These are phyloP conservation scores for Penaeus vannamei DNA, from an alignment of 1,140 invertebrate genomes.

Conservation along the genomic window DNA sequence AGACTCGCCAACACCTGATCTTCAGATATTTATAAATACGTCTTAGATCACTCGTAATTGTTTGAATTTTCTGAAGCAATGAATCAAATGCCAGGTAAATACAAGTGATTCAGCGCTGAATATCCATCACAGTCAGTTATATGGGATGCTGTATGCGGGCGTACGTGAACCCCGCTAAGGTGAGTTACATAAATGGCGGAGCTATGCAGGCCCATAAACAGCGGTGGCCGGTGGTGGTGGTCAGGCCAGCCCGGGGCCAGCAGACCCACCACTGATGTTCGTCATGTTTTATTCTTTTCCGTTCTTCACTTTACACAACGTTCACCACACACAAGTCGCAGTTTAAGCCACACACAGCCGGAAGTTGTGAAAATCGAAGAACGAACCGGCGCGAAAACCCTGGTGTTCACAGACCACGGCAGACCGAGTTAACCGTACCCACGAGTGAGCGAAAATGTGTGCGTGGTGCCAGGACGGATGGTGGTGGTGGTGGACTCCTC, in stretches of 20 bases:
- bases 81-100: not conserved
- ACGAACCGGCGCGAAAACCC: not conserved
- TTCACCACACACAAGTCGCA: not conserved
- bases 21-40: conserved; percentile 30
- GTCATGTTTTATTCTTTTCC: conserved; percentile 53
- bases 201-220: conserved; percentile 66
- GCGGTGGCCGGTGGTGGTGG: conserved; percentile 47
- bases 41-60: not conserved
- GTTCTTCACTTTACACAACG: not conserved
- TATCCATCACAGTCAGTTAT: conserved; percentile 12
- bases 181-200: conserved; percentile 65
- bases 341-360: not conserved
- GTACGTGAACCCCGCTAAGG: conserved; percentile 59
- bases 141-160: conserved; percentile 44
- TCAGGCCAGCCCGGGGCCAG: conserved; percentile 59
- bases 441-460: conserved; percentile 62
- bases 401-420: conserved; percentile 16
- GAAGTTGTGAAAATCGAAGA: not conserved
- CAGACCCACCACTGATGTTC: conserved; percentile 43
- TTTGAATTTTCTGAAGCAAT: not conserved
- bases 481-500: conserved; percentile 38
- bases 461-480: conserved; percentile 39
- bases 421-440: conserved; percentile 42
- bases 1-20: conserved; percentile 61
- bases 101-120: conserved; percentile 6